Percentiles rank a stretch among this genome's conserved stretches.
Evolutionary conservation across 2,888 invertebrate genomes (phyloP).

Genomic region (Nymphalis c-album): DNA sequence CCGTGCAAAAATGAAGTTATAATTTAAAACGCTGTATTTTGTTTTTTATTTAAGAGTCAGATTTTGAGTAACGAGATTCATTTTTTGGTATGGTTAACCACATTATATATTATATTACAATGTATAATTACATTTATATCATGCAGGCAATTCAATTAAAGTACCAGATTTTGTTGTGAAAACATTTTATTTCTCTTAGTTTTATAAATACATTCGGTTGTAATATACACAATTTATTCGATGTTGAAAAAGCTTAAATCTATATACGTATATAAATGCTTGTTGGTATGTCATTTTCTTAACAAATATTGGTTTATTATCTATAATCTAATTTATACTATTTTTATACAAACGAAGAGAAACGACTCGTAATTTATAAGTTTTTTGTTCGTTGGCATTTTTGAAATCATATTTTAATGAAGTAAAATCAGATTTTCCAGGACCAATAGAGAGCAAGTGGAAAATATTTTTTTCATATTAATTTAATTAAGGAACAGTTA

Average conservation of each 20-base stretch:
- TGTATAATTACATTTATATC: too few species aligned
- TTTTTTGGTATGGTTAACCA: too few species aligned
- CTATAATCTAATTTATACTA: constrained; percentile 41
- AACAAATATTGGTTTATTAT: constrained; percentile 39
- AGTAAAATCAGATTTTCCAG: background rate
- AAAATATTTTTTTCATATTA: too few species aligned
- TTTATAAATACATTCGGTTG: constrained; percentile 68
- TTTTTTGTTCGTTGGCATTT: constrained; percentile 21
- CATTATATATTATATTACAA: too few species aligned
- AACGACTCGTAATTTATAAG: background rate
- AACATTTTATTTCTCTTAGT: constrained; percentile 64
- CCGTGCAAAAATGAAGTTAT: too few species aligned
- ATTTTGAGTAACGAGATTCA: too few species aligned
- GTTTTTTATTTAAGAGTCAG: too few species aligned
- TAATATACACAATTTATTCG: constrained; percentile 51
- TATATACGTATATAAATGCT: constrained; percentile 62
- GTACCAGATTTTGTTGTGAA: constrained; percentile 52
- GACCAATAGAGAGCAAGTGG: background rate
- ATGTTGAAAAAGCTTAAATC: constrained; percentile 53
- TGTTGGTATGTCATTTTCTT: constrained; percentile 64
- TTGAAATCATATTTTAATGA: background rate
- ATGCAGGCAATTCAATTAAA: constrained; percentile 10
- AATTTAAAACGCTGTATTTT: too few species aligned
- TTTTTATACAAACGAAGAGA: constrained; percentile 42
- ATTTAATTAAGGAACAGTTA: too few species aligned